Conservation (phyloP, 2,888 invertebrate species). For the Cheiracanthium punctorium region DNA sequence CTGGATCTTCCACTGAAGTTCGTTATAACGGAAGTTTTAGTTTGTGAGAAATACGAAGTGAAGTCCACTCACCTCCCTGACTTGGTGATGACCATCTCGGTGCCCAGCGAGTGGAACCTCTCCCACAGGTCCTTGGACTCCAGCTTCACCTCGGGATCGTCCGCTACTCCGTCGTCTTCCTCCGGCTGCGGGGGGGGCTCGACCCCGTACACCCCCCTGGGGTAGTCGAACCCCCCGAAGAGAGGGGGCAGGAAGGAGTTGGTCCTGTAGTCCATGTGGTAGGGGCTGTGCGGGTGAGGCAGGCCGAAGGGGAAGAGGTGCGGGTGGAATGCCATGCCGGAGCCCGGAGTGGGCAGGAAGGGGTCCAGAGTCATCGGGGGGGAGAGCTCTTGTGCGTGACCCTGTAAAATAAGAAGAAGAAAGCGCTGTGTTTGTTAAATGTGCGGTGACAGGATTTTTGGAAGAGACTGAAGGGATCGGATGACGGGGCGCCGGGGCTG, state of each 20-base stretch:
- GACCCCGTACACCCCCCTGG: constrained; percentile 81
- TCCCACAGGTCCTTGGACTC: constrained; percentile 99
- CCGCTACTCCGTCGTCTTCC: constrained; percentile 76
- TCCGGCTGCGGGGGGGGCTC: constrained; percentile 86
- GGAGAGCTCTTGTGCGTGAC: too few relatives aligned
- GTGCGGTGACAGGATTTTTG: too few relatives aligned
- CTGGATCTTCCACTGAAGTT: too few relatives aligned
- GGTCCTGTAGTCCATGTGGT: constrained; percentile 86
- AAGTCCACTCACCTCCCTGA: constrained; percentile 88
- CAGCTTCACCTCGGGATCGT: constrained; percentile 98
- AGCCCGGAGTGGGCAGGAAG: constrained; percentile 32
- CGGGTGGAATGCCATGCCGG: constrained; percentile 46
- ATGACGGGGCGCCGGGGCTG: too few relatives aligned
- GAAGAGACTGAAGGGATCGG: too few relatives aligned
- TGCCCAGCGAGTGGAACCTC: constrained; percentile 97
- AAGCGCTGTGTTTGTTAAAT: too few relatives aligned
- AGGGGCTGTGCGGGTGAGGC: not conserved
- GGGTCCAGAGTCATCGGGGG: constrained; percentile 65
- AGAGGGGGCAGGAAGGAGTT: constrained; percentile 83
- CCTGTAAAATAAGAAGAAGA: too few relatives aligned
- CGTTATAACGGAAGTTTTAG: too few relatives aligned
- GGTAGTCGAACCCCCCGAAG: constrained; percentile 1
- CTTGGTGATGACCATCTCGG: constrained; percentile 99
- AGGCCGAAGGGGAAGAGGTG: constrained; percentile 28
- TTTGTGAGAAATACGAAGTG: too few relatives aligned